Conservation (phyloP, 2,113 vertebrate genomes). For the Alaudala cheleensis region DNA sequence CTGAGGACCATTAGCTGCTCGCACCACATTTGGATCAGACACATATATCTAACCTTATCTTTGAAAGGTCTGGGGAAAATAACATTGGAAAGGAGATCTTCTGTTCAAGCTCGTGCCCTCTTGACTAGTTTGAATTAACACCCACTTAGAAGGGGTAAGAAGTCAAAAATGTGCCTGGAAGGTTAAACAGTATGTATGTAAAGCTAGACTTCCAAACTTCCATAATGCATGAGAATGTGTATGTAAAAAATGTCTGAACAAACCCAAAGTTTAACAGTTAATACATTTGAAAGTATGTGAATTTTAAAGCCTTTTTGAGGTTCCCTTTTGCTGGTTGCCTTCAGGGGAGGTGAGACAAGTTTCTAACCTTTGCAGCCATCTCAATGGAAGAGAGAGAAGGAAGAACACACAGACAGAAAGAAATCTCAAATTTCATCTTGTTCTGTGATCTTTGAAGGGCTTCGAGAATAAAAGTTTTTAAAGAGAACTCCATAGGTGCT, state of each 20-base stretch:
- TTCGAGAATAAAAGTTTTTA: conserved; percentile 47
- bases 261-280: conserved; percentile 29
- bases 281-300: conserved; percentile 47
- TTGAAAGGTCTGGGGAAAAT: conserved; percentile 61
- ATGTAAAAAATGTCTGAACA: conserved; percentile 40
- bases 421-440: conserved; percentile 48
- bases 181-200: conserved; percentile 57
- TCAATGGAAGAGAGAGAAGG: conserved; percentile 33
- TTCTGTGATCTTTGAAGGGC: conserved; percentile 57
- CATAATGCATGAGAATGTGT: conserved; percentile 41
- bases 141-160: conserved; percentile 41
- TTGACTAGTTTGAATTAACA: conserved; percentile 61
- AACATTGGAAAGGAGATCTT: conserved; percentile 35
- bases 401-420: conserved; percentile 48
- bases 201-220: conserved; percentile 49
- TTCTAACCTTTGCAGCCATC: conserved; percentile 63
- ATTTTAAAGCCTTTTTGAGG: conserved; percentile 48
- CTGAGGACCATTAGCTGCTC: conserved; percentile 54
- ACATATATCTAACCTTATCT: conserved; percentile 57
- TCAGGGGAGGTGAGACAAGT: conserved; percentile 57
- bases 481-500: conserved; percentile 55
- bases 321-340: conserved; percentile 60
- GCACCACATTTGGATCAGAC: conserved; percentile 52
- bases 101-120: conserved; percentile 16
- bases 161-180: conserved; percentile 55